Base-by-base conservation (phyloP, 2,797 vertebrate species). In the Gallinago solitaria region DNA sequence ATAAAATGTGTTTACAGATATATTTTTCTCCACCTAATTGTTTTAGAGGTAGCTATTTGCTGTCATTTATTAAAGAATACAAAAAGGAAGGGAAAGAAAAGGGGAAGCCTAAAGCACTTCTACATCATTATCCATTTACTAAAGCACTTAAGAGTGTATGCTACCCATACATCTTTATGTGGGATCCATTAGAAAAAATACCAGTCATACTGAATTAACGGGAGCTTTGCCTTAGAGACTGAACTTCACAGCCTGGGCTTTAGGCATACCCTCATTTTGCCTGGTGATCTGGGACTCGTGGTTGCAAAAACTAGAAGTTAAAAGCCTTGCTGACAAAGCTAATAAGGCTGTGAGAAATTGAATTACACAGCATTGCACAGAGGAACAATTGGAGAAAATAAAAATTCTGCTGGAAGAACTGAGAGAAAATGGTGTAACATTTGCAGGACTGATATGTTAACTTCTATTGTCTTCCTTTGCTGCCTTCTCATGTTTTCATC, bases 291-390 rank as follows among this genome's bases (percentile, higher is more conserved):
- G 86, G 70, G 73, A 76, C 70, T 83, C 1, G 1, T 54, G 74
- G 27, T 2, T 88, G 70, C 50, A 57, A 67, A 70, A 25, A 18
- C 18, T 35, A 67, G 67, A 48, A 81, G 45, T 87, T 61, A 51
- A 90, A 94, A 95, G 73, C 53, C 48, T 81, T 68, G 68, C 80
- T 71, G 83, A 56, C 65, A 93, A 53, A 94, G 59, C 47, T 88
- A 53, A 91, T 30, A 35, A 67, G 73, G n/a, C 51, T 76, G 35
- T 57, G 86, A 79, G 83, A 45, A 89, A 87, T 5, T 28, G 84
- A 87, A 33, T 85, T 70, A 21, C 48, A 30, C 53, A 65, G n/a
- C 16, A 25, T 16, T 48, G 47, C 70, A 78, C 69, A 50, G n/a
- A 92, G 56, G 56, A 87, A 64, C 39, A 17, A n/a, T 0, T 41